phyloP scores from a whole-genome alignment of 2,113 vertebrate genomes.

The Ciconia maguari region DNA sequence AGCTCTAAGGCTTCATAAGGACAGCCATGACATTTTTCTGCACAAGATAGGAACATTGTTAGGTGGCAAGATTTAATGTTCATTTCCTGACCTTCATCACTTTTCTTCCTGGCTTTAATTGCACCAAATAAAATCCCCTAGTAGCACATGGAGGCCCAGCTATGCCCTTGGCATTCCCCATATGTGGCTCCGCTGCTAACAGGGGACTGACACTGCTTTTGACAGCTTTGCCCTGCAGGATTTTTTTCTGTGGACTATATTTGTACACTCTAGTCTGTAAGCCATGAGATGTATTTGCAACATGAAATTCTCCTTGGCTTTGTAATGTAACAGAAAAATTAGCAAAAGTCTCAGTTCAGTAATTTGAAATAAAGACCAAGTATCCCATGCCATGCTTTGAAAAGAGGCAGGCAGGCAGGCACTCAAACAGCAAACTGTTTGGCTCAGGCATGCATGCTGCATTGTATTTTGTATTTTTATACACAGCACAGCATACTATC shows the following conservation, averaged over 20 bases:
- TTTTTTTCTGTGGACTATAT: background rate
- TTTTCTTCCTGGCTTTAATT: background rate
- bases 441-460: background rate
- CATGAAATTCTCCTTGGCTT: background rate
- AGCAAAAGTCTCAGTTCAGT: background rate
- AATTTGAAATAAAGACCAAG: background rate
- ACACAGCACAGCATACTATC: background rate
- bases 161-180: constrained; percentile 1
- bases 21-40: background rate
- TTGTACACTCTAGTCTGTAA: background rate
- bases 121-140: background rate
- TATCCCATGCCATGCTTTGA: background rate
- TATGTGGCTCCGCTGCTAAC: background rate
- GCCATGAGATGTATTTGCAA: background rate
- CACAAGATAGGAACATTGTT: background rate
- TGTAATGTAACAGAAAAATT: background rate
- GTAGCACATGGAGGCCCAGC: background rate
- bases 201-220: background rate
- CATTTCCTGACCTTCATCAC: background rate
- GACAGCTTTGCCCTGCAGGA: constrained; percentile 58
- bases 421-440: background rate
- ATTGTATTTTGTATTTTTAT: background rate
- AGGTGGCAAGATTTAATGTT: background rate
- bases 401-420: background rate
- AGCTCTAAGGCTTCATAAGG: background rate